Base-by-base conservation (phyloP, 2,113 vertebrate species). In the Gobius niger region DNA sequence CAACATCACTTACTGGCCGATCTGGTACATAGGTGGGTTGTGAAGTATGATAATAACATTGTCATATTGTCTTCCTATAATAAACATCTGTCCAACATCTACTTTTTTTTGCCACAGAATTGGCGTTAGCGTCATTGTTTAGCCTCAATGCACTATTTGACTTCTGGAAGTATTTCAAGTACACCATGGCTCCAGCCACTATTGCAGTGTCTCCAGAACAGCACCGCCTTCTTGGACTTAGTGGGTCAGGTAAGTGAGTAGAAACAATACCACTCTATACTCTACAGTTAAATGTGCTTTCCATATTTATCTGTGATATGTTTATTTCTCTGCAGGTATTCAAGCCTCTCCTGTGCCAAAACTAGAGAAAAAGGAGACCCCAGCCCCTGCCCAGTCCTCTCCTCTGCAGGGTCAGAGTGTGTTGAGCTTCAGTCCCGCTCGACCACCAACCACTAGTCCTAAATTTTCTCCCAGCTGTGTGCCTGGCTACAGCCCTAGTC, bases 111-210 rank as follows among this genome's bases (percentile, higher is more conserved):
- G 42, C 18, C 7, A 18, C 84, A 94, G 97, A 99, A 34, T 91
- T 98, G 18, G 94, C 85, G 0, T 72, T 99, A 18, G 95, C 94
- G 0, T 93, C 90, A 50, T 76, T 99, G 59, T 99, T 98, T 84
- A 97, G 95, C 85, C 91, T 99, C 54, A 99, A 97, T 13, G 96
- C 95, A 50, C 87, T 98, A 42, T 95, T 96, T 91, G 96, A 99
- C 84, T 98, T 99, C 88, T 99, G 97, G 97, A 93, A 92, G 54
- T 99, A 99, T 67, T 98, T 98, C 83, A 97, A 95, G 74, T 98
- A 95, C 77, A 96, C 97, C 0, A 93, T 98, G 89, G 92, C 96
- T 52, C 95, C 95, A 0, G 90, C 91, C 13, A 93, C 88, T 64
- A 82, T 97, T 47, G 90, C 92, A 3, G 80, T 95, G 7, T 94